Evolutionary conservation across 1,140 invertebrate species (phyloP), one percentile per base, ranked within the genome.

Genomic region (Grapholita molesta): DNA sequence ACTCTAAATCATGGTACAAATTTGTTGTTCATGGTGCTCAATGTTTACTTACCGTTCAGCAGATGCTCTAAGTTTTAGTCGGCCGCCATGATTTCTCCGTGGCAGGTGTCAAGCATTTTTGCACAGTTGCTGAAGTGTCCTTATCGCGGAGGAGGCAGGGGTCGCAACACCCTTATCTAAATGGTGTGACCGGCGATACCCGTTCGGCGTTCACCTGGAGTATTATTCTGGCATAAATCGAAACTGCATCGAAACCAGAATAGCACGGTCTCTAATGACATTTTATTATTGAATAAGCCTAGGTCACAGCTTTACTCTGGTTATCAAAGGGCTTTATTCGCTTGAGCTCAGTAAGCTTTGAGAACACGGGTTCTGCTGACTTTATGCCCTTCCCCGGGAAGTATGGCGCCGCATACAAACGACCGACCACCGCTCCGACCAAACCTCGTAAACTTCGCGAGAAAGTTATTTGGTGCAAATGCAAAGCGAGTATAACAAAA

Each of bases 301-400:
- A n/a, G 9, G 42, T 38, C 35, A n/a, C n/a, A 9, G 42, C 21
- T 18, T 9, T 4, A 48, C 18, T 48, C 2, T 30, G 18, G 18
- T 48, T 21, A n/a, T 48, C 8, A 6, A 15, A 48, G 18, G 12
- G 8, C 15, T 38, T 38, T 12, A 38, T 1, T 48, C 42, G 8
- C 7, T 42, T 48, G 42, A 1, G 42, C 18, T 48, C 9, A 21
- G 7, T 18, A 48, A 21, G 18, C 42, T 9, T 8, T 12, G 18
- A 48, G 15, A 48, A 48, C n/a, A n/a, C 5, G 21, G 18, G 42
- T 6, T 48, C 42, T 86, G 78, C 73, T 71, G 72, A 79, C 78
- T 88, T 88, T 88, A 84, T 83, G 84, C 74, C 71, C 82, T 86
- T 82, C 77, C 82, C 75, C 76, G 79, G 78, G 71, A 78, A 79